Conservation (phyloP, 2,113 vertebrate genomes). For the Jacana jacana region DNA sequence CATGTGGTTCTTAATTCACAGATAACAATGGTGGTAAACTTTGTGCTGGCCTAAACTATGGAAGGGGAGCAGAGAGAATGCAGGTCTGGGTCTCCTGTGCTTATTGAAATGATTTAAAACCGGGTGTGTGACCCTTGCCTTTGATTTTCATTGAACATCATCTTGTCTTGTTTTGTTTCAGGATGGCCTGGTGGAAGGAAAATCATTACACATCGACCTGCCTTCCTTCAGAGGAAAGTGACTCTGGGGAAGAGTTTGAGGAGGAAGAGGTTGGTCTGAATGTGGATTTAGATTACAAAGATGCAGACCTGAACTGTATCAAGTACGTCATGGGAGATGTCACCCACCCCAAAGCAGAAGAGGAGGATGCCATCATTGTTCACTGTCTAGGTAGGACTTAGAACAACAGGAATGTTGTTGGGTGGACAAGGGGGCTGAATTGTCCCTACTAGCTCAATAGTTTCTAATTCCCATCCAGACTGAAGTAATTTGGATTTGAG, state of each 20-base stretch:
- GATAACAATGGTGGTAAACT: neutral
- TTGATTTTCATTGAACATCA: neutral
- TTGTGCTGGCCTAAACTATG: neutral
- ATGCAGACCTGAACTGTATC: conserved; percentile 71
- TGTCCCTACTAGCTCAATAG: neutral
- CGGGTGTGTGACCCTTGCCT: neutral
- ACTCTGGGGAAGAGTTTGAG: conserved; percentile 67
- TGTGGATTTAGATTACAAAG: conserved; percentile 57
- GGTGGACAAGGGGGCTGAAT: neutral
- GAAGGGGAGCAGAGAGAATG: neutral
- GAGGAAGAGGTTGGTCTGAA: conserved; percentile 50
- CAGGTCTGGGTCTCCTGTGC: neutral
- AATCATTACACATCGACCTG: conserved; percentile 82
- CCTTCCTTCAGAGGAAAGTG: conserved; percentile 80
- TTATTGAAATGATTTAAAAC: neutral
- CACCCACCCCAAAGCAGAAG: conserved; percentile 82
- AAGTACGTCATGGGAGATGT: conserved; percentile 89
- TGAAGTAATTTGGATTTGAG: neutral
- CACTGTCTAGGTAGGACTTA: conserved; percentile 86
- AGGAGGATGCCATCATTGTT: conserved; percentile 85
- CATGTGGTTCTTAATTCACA: neutral
- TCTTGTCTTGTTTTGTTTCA: conserved; percentile 45
- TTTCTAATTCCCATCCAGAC: neutral
- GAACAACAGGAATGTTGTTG: neutral
- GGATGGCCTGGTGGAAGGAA: conserved; percentile 90